Percentiles rank a stretch among this genome's conserved stretches.
These are phyloP conservation scores for Pinna nobilis DNA, from an alignment of 1,140 invertebrate genomes.

Conservation along the genomic window DNA sequence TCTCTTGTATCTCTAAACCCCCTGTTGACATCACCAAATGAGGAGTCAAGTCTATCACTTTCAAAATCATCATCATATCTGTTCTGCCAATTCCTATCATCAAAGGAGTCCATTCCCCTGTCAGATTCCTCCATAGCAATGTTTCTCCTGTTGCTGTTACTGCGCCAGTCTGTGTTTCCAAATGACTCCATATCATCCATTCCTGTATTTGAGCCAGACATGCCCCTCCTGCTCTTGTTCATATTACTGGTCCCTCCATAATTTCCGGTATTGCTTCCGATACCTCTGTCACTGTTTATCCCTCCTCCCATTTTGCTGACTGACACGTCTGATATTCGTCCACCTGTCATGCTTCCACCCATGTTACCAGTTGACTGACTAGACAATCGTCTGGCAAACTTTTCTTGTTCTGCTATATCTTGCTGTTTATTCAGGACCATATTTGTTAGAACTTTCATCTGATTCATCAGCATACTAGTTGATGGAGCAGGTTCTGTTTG, in stretches of 20 bases:
- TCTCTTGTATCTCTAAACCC: no score
- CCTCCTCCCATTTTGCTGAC: conserved; percentile 20
- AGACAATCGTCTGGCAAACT: conserved; percentile 10
- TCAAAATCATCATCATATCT: no score
- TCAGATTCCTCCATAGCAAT: no score
- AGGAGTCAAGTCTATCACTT: no score
- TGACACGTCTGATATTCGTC: no score
- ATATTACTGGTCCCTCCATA: background rate
- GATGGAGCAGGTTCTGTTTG: conserved; percentile 1
- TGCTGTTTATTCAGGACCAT: conserved; percentile 18
- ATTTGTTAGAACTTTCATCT: conserved; percentile 11
- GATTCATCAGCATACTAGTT: conserved; percentile 10
- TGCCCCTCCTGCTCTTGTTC: background rate
- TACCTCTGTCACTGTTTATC: background rate
- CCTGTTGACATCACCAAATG: no score
- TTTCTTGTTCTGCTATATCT: conserved; percentile 11
- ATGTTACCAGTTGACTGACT: background rate
- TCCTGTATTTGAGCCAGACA: background rate
- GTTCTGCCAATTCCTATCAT: no score
- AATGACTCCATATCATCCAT: background rate
- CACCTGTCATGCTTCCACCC: background rate
- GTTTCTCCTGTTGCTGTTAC: background rate
- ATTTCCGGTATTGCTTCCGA: background rate
- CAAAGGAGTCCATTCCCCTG: no score
- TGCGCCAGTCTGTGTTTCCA: background rate